Evolutionary conservation across 23 tunicate species (phyloP), one percentile per base, ranked within the genome.

Genomic region (Aplidium turbinatum): DNA sequence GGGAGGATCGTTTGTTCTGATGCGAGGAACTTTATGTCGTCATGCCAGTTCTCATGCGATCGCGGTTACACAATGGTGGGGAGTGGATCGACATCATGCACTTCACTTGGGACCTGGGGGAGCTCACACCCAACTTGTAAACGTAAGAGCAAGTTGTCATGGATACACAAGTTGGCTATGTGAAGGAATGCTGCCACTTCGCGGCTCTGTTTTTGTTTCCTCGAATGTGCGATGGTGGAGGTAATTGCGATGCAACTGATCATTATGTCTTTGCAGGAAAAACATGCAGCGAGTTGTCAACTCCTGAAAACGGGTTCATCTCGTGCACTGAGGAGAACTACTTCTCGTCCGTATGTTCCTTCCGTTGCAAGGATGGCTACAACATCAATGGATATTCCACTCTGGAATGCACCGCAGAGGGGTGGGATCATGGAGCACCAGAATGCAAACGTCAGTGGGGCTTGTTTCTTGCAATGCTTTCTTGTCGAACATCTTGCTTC

Each of bases 11-110:
- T 55, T 0, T 88, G 96, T 39, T 21, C 63, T 1, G 79, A 58
- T 29, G 83, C 48, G 26, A 24, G 46, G 46, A 28, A 46, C 58
- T 88, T 28, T 38, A 26, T 29, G 13, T 95, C 99, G 2, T 22
- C 57, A 3, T 95, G 99, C 46, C 23, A 39, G 22, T 91, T 68
- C 74, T 21, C 76, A 13, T 95, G 99, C 53, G 54, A 79, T 11
- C 63, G 19, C 2, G 99, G 99, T 16, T 89, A 83, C 52, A 84
- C 77, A 3, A 33, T 89, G 81, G 92, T 83, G 16, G 99, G 99
- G 2, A 91, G 83, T 38, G 70, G 82, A 13, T 45, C 82, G 1
- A 57, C 76, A 0, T 29, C 65, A 5, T 91, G 97, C 47, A 78
- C 54, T 11, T 63, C 75, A 32, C 86, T 79, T 26, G 40, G 65